Evolutionary conservation across 2,113 vertebrate genomes (phyloP).

Genomic region (Junco hyemalis): DNA sequence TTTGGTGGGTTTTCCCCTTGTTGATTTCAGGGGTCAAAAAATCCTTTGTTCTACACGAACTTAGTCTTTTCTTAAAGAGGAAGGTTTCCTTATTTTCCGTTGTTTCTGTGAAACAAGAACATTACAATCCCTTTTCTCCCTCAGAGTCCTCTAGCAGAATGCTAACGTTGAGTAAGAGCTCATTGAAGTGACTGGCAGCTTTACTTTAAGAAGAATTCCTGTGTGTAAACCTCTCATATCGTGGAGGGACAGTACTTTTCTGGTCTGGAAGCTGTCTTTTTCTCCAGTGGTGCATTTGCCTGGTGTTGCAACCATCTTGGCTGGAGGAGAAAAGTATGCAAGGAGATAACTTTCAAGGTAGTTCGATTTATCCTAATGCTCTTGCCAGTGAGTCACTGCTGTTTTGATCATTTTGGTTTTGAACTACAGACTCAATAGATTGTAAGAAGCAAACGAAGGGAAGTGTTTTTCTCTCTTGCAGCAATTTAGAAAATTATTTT

Average conservation of each 20-base stretch:
- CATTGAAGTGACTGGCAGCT: neutral
- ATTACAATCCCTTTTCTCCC: neutral
- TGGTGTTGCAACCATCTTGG: neutral
- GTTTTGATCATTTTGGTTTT: constrained; percentile 32
- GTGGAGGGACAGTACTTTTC: neutral
- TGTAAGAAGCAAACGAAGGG: neutral
- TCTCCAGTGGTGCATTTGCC: neutral
- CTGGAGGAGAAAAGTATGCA: neutral
- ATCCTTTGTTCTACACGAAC: neutral
- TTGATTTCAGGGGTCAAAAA: neutral
- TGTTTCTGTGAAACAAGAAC: neutral
- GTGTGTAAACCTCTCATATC: neutral
- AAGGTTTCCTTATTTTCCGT: neutral
- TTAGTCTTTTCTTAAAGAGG: neutral
- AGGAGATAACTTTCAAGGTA: constrained; percentile 10
- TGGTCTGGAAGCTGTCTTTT: neutral
- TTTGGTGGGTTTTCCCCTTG: neutral
- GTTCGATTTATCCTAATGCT: neutral
- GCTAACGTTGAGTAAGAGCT: neutral
- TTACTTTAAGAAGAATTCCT: neutral
- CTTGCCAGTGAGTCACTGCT: constrained; percentile 34
- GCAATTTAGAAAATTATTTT: constrained; percentile 44
- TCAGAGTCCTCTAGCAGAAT: neutral
- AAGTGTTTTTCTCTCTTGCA: neutral
- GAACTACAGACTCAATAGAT: constrained; percentile 31